Evolutionary conservation across 2,113 vertebrate species (phyloP).

Genomic region (Chelonoidis abingdonii): DNA sequence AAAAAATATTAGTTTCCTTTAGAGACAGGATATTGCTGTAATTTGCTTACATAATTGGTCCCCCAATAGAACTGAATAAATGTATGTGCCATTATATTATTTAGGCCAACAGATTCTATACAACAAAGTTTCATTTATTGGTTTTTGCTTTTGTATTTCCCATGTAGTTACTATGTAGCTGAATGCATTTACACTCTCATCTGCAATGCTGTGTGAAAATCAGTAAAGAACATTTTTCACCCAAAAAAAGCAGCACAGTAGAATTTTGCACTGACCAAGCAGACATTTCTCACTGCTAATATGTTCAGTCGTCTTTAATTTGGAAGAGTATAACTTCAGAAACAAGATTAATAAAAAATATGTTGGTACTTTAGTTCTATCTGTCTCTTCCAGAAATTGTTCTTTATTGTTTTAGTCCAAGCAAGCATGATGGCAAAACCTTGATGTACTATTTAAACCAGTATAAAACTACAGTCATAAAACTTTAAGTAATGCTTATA

Average conservation of each 20-base stretch:
- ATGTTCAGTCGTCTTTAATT: conserved; percentile 57
- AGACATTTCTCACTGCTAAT: conserved; percentile 43
- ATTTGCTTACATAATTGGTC: conserved; percentile 33
- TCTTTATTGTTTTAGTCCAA: conserved; percentile 46
- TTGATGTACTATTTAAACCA: conserved; percentile 67
- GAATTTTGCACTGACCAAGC: conserved; percentile 26
- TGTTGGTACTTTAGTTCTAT: conserved; percentile 38
- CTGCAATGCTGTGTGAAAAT: neutral
- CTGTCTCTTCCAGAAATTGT: neutral
- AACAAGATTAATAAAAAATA: conserved; percentile 63
- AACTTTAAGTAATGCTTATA: conserved; percentile 85
- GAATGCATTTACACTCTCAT: neutral
- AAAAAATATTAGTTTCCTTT: neutral
- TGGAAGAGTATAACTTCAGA: conserved; percentile 30
- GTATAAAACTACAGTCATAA: conserved; percentile 76
- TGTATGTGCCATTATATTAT: conserved; percentile 9
- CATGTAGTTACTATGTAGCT: neutral
- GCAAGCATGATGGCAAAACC: conserved; percentile 43
- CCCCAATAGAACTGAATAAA: neutral
- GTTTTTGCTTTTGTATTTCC: conserved; percentile 30
- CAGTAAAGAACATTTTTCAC: neutral
- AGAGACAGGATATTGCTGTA: neutral
- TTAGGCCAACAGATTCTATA: conserved; percentile 29
- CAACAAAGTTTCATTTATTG: conserved; percentile 15
- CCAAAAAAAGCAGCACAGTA: neutral